phyloP scores from a whole-genome alignment of 2,888 invertebrate genomes.

The Acleris laterana region DNA sequence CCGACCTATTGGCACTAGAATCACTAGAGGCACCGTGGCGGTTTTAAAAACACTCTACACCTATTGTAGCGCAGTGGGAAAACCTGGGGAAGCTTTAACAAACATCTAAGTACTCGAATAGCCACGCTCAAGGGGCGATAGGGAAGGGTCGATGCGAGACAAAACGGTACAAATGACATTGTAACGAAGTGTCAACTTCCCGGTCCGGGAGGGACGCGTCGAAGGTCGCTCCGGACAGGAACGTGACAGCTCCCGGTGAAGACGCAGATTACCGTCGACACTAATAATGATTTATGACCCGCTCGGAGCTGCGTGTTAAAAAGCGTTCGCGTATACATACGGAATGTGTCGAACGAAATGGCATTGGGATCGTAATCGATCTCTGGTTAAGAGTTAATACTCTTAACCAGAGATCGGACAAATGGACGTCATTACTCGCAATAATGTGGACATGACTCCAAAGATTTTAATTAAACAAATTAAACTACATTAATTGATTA shows the following conservation, averaged over 20 bases:
- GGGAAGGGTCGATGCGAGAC: conserved; percentile 52
- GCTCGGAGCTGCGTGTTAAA: conserved; percentile 46
- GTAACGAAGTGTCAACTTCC: conserved; percentile 70
- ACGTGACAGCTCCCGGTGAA: conserved; percentile 58
- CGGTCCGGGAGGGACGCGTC: conserved; percentile 64
- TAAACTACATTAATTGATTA: too few relatives aligned
- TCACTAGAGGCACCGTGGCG: too few relatives aligned
- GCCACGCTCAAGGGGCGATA: conserved; percentile 45
- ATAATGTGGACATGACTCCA: too few relatives aligned
- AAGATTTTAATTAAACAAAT: too few relatives aligned
- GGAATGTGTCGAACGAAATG: conserved; percentile 18
- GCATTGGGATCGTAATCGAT: neutral
- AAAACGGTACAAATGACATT: conserved; percentile 61
- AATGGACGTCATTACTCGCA: too few relatives aligned
- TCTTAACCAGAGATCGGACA: too few relatives aligned
- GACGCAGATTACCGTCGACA: conserved; percentile 64
- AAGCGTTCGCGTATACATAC: conserved; percentile 15
- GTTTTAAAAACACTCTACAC: too few relatives aligned
- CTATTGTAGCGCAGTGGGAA: too few relatives aligned
- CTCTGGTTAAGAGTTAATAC: too few relatives aligned
- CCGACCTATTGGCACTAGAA: too few relatives aligned
- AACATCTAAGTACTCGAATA: too few relatives aligned
- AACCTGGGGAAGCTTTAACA: too few relatives aligned
- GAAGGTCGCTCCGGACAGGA: conserved; percentile 76
- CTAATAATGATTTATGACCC: conserved; percentile 79